Conservation (phyloP, 64 coral and sea anemone genomes). For the Montipora foliosa region DNA sequence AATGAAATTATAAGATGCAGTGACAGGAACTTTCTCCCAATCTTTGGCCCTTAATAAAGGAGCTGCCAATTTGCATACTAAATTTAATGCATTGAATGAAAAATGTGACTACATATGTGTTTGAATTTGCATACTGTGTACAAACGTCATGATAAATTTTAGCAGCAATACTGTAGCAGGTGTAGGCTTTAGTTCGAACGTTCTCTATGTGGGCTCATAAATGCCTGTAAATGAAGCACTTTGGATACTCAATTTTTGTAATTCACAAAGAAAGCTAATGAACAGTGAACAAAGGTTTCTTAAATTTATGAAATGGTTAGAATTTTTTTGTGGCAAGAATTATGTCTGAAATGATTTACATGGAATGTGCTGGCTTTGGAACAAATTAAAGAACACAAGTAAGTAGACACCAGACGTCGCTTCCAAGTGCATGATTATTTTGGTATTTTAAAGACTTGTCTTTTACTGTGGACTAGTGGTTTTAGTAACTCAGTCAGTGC, state of each 20-base stretch:
- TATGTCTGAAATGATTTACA: neutral
- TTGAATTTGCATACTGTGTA: neutral
- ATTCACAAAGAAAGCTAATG: neutral
- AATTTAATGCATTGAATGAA: neutral
- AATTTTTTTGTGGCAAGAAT: neutral
- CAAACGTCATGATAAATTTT: neutral
- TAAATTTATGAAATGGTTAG: neutral
- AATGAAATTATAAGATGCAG: no score
- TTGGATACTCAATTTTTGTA: no score
- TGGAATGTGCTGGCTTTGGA: conserved; percentile 44
- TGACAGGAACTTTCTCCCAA: no score
- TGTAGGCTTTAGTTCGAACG: neutral
- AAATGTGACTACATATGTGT: neutral
- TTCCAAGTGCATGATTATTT: neutral
- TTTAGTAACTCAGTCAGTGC: conserved; percentile 79
- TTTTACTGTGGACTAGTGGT: conserved; percentile 55
- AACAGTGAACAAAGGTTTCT: neutral
- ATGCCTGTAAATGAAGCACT: no score
- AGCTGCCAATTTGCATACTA: conserved; percentile 12
- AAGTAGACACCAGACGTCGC: neutral
- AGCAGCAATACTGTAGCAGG: neutral
- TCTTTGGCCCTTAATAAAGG: no score
- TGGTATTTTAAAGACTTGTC: neutral
- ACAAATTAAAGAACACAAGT: neutral
- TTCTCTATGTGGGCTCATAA: no score